Conservation (phyloP, 2,888 invertebrate genomes). For the Bombylius discolor region DNA sequence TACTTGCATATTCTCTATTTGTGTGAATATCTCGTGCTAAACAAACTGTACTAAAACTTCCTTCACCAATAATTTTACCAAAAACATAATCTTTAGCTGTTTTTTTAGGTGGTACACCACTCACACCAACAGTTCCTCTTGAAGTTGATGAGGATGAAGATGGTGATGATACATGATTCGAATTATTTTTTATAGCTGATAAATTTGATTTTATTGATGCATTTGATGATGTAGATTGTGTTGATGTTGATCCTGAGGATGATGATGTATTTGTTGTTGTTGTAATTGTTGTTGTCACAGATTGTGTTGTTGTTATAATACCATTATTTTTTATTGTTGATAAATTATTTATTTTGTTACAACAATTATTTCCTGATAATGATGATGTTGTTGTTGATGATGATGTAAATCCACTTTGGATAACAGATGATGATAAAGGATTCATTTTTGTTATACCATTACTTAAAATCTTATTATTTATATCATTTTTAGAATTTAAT, state of each 20-base stretch:
- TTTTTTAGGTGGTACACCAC: constrained; percentile 23
- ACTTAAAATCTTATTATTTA: constrained; percentile 1
- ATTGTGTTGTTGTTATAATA: neutral
- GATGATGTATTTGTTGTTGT: constrained; percentile 17
- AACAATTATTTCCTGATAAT: too few relatives aligned
- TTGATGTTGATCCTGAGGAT: constrained; percentile 18
- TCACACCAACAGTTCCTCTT: constrained; percentile 7
- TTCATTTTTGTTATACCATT: neutral
- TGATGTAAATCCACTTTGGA: neutral
- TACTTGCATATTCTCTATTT: constrained; percentile 87
- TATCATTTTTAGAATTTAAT: neutral
- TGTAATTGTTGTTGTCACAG: constrained; percentile 9
- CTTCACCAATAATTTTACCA: constrained; percentile 91
- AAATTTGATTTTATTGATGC: constrained; percentile 13
- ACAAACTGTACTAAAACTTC: constrained; percentile 93
- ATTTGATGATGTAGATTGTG: constrained; percentile 17
- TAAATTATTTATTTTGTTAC: neutral
- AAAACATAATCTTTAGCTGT: constrained; percentile 82
- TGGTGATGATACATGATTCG: constrained; percentile 5
- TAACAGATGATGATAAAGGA: too few relatives aligned
- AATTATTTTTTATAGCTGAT: neutral
- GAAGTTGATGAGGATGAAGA: constrained; percentile 20
- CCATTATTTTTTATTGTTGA: neutral
- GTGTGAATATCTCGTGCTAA: constrained; percentile 84
- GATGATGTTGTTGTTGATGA: constrained; percentile 11